These are phyloP conservation scores for Nestor notabilis DNA, from an alignment of 2,113 vertebrate genomes.

Conservation along the genomic window DNA sequence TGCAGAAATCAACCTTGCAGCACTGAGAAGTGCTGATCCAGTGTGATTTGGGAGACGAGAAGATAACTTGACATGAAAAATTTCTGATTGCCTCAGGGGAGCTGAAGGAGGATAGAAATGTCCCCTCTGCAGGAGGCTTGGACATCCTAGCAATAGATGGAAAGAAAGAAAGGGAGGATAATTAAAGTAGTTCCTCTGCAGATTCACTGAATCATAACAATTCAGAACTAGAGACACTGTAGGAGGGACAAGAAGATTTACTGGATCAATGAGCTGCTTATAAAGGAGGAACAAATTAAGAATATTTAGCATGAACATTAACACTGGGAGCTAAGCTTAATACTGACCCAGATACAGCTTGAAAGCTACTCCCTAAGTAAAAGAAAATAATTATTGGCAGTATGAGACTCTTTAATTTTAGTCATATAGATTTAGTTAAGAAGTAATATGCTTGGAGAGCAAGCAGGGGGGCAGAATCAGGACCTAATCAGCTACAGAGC, in stretches of 20 bases:
- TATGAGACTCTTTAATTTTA: neutral
- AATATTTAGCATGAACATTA: constrained; percentile 50
- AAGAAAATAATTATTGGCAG: neutral
- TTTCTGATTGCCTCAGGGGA: constrained; percentile 16
- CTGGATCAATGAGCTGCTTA: constrained; percentile 26
- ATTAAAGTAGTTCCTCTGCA: constrained; percentile 36
- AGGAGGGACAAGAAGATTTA: constrained; percentile 57
- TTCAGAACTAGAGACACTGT: neutral
- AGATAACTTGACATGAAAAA: constrained; percentile 45
- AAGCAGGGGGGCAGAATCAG: neutral
- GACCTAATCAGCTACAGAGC: neutral
- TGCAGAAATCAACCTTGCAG: neutral
- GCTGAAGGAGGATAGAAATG: neutral
- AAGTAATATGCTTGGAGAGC: neutral
- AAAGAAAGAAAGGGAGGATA: constrained; percentile 12
- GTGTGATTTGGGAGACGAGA: neutral
- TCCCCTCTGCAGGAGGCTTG: neutral
- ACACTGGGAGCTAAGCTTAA: constrained; percentile 43
- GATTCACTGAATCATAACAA: constrained; percentile 51
- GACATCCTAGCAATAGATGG: neutral
- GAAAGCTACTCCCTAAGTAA: constrained; percentile 26
- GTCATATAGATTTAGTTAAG: neutral
- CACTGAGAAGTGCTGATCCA: constrained; percentile 12
- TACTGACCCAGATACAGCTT: constrained; percentile 33
- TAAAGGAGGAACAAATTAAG: constrained; percentile 49